Conservation (phyloP, 92 coral and sea anemone species). For the Bergia sp. region DNA sequence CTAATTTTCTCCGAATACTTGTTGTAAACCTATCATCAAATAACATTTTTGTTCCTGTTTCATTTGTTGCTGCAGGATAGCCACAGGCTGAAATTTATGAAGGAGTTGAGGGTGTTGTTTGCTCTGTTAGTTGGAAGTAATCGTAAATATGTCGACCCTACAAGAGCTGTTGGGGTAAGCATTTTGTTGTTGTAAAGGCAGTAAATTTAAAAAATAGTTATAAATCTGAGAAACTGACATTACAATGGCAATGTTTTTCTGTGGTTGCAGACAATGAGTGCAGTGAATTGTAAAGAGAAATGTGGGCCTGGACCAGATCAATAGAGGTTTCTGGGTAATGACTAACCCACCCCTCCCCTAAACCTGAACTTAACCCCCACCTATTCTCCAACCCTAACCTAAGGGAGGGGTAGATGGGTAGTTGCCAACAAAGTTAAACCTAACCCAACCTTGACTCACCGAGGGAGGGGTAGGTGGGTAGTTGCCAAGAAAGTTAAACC, state of each 20-base stretch:
- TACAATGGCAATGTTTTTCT: not conserved
- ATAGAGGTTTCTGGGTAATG: no score
- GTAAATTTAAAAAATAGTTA: not conserved
- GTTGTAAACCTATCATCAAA: not conserved
- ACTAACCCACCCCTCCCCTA: no score
- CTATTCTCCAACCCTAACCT: no score
- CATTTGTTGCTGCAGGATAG: conserved; percentile 55
- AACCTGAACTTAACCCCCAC: no score
- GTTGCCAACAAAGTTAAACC: no score
- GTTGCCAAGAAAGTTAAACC: no score
- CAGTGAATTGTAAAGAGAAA: not conserved
- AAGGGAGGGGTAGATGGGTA: no score
- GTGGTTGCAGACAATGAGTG: no score
- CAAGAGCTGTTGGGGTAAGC: conserved; percentile 82
- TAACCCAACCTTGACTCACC: no score
- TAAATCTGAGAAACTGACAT: not conserved
- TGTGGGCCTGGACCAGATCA: no score
- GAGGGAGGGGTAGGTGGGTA: no score
- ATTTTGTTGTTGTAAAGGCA: not conserved
- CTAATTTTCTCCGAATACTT: not conserved
- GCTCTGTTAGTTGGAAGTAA: conserved; percentile 85
- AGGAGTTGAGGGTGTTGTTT: conserved; percentile 79
- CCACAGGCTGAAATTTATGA: conserved; percentile 61
- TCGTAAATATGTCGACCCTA: conserved; percentile 91
- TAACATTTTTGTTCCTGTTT: not conserved